Base-by-base conservation (phyloP, 2,113 vertebrate genomes). In the Brienomyrus longianalis region DNA sequence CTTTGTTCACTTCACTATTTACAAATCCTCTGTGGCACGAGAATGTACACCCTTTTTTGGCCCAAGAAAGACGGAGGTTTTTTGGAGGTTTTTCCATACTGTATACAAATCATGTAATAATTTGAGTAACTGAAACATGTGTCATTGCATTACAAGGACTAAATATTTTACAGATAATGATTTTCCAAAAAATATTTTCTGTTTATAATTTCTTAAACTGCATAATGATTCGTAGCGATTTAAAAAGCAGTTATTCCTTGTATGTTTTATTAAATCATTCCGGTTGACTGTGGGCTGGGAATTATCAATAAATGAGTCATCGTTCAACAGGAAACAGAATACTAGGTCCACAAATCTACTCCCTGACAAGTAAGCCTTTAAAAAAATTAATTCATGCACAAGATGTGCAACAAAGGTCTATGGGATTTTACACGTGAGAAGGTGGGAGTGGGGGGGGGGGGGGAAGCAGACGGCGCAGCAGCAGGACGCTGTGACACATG, bases 401-500 rank as follows among this genome's bases (percentile, higher is more conserved):
- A 86, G 48, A 54, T 56, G 51, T 87, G 51, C 51, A 43, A 80
- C 74, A 87, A 87, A 87, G 85, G n/a, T 27, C 39, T 87, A 87
- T 87, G 85, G 85, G 85, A 87, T 52, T 87, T 87, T 51, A 51
- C 13, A 50, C 45, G 10, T 47, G 83, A 85, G 83, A 51, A 48
- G 10, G n/a, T 83, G 31, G 19, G 15, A 21, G 43, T 83, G 77
- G 39, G 35, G 13, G 56, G 6, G 54, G 17, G 11, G 43, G 15
- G 52, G 86, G 54, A 3, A 8, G 52, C 54, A 88, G 86, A 62
- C 52, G 54, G 21, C 9, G 6, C 31, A 88, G 15, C 86, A 88
- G 86, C 35, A 39, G 86, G 86, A 88, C 4, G 6, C 86, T 35
- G 15, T 52, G 27, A 21, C 35, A 62, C 19, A 52, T 88, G 86